A percentile compares a stretch with the other conserved stretches of the same genome.
phyloP scores from a whole-genome alignment of 2,113 vertebrate genomes.

The Notiomystis cincta region DNA sequence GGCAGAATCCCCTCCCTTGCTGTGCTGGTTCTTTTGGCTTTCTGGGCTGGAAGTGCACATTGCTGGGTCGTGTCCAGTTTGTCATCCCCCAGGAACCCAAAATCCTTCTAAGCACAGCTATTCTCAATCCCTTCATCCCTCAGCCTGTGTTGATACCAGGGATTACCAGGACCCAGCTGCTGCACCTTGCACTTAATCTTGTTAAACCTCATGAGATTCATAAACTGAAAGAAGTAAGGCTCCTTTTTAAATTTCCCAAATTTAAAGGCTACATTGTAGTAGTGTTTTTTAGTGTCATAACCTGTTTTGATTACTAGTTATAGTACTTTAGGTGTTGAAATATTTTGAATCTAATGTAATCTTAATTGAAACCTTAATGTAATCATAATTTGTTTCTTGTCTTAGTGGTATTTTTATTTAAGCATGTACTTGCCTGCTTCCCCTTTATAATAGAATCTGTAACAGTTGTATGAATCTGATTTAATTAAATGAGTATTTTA shows the following conservation, averaged over 20 bases:
- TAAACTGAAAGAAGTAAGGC: background rate
- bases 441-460: background rate
- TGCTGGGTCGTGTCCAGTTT: background rate
- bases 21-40: background rate
- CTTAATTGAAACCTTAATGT: background rate
- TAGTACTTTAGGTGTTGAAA: background rate
- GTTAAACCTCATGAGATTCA: background rate
- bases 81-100: background rate
- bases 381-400: background rate
- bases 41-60: background rate
- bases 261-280: background rate
- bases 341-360: background rate
- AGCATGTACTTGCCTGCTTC: background rate
- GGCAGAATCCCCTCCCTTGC: background rate
- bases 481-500: background rate
- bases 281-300: background rate
- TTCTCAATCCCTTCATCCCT: background rate
- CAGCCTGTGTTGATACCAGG: background rate
- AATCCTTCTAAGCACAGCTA: background rate
- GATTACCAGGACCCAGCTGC: rapidly evolving
- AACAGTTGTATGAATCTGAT: background rate
- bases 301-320: background rate
- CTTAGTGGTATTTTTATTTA: background rate
- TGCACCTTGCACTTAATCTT: background rate
- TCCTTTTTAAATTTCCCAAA: background rate